Percentiles rank a stretch among this genome's conserved stretches.
These are phyloP conservation scores for Cinclus mexicanus DNA, from an alignment of 2,113 vertebrate genomes.

Conservation along the genomic window DNA sequence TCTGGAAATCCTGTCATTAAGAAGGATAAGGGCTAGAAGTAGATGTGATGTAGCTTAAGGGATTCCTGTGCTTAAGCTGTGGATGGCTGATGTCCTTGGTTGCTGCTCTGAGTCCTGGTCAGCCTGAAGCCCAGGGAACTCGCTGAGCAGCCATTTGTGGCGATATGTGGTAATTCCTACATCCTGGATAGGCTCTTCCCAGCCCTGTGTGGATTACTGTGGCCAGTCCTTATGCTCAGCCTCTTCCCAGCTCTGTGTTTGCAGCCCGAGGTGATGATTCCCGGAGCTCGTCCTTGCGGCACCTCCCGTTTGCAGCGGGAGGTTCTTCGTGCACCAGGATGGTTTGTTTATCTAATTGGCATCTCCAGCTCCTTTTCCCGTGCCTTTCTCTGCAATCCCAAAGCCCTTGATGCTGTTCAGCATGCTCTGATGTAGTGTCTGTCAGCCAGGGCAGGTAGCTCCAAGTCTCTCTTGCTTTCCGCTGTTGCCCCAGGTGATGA, in stretches of 20 bases:
- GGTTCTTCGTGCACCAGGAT: background rate
- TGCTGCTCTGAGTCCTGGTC: background rate
- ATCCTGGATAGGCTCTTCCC: fast-evolving
- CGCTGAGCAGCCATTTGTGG: background rate
- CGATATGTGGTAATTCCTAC: fast-evolving
- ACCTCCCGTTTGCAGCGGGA: background rate
- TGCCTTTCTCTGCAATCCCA: background rate
- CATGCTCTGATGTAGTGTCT: background rate
- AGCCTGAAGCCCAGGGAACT: background rate
- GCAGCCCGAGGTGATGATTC: background rate
- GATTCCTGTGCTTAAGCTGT: background rate
- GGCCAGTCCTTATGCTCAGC: background rate
- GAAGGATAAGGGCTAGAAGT: background rate
- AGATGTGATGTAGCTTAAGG: background rate
- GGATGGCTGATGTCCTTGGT: background rate
- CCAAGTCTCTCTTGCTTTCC: background rate
- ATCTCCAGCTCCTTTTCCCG: background rate
- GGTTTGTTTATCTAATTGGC: background rate
- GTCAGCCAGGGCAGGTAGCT: background rate
- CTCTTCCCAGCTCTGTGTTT: background rate
- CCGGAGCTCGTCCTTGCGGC: background rate
- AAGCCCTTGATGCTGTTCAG: background rate
- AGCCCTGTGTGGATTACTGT: background rate
- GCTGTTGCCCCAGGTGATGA: background rate
- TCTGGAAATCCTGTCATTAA: background rate